These are phyloP conservation scores for Heliconius cydno DNA, from an alignment of 2,888 invertebrate species.

Conservation along the genomic window DNA sequence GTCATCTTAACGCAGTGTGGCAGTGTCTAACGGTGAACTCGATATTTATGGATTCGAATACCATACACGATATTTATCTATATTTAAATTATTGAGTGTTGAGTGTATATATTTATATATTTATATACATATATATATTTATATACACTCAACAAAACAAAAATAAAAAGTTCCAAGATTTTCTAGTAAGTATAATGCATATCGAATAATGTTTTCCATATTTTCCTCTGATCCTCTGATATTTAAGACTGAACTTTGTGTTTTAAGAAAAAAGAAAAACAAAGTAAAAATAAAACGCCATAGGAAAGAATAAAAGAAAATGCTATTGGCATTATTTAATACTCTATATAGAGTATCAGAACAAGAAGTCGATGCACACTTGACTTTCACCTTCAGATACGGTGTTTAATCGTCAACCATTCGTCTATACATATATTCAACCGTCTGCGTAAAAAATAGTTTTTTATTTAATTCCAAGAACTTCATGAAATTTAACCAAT, in stretches of 20 bases:
- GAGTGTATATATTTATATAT: too few species aligned
- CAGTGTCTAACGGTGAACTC: too few species aligned
- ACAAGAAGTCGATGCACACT: slow-evolving; percentile 27
- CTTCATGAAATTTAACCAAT: too few species aligned
- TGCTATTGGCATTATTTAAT: slow-evolving; percentile 1
- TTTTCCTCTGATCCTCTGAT: background rate
- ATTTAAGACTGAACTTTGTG: background rate
- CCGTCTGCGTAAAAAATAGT: background rate
- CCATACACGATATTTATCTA: too few species aligned
- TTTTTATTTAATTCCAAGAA: background rate
- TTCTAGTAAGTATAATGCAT: too few species aligned
- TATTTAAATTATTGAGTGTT: too few species aligned
- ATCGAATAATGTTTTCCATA: too few species aligned
- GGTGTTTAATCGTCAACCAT: slow-evolving; percentile 19
- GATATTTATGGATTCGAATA: too few species aligned
- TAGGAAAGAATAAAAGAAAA: slow-evolving; percentile 1
- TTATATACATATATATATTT: too few species aligned
- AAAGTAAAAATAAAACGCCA: too few species aligned
- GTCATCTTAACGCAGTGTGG: background rate
- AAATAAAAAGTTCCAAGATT: too few species aligned
- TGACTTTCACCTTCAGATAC: slow-evolving; percentile 36
- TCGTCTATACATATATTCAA: slow-evolving; percentile 9
- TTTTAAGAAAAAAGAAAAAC: background rate
- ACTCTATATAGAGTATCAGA: slow-evolving; percentile 27
- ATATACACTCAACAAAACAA: too few species aligned